phyloP scores from a whole-genome alignment of 2,888 invertebrate genomes.

The Ochropleura leucogaster region DNA sequence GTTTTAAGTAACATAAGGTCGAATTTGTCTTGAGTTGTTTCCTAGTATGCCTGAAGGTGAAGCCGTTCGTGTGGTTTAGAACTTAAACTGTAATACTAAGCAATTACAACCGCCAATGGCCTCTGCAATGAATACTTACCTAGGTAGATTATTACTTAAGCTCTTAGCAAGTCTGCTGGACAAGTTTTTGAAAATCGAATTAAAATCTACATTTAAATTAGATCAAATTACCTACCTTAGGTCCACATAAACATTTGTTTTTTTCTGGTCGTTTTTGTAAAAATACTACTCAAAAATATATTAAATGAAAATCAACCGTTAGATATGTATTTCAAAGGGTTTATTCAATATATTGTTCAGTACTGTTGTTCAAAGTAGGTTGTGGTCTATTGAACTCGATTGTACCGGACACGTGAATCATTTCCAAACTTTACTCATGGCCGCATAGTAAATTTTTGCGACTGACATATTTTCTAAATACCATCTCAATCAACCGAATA shows the following conservation, averaged over 20 bases:
- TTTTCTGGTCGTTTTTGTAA: background rate
- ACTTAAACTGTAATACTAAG: constrained; percentile 36
- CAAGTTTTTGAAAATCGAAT: background rate
- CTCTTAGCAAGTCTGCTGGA: background rate
- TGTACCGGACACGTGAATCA: constrained; percentile 56
- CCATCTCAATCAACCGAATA: constrained; percentile 16
- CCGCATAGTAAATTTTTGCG: constrained; percentile 32
- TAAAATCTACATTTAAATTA: background rate
- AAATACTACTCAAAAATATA: too few species aligned
- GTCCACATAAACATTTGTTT: background rate
- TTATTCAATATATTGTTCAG: constrained; percentile 6
- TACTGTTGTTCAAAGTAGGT: constrained; percentile 36
- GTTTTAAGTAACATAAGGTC: constrained; percentile 40
- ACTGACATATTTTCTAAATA: constrained; percentile 34
- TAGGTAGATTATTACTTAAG: constrained; percentile 16
- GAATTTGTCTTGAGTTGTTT: constrained; percentile 50
- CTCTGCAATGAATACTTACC: constrained; percentile 18
- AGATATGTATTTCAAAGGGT: background rate
- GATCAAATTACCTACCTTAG: background rate
- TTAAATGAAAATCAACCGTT: constrained; percentile 21
- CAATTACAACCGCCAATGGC: constrained; percentile 34
- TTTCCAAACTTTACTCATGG: constrained; percentile 33
- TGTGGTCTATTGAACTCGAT: constrained; percentile 50
- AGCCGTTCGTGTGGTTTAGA: constrained; percentile 35
- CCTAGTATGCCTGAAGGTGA: constrained; percentile 55